phyloP scores from a whole-genome alignment of 1,140 invertebrate species.

The Lineus longissimus region DNA sequence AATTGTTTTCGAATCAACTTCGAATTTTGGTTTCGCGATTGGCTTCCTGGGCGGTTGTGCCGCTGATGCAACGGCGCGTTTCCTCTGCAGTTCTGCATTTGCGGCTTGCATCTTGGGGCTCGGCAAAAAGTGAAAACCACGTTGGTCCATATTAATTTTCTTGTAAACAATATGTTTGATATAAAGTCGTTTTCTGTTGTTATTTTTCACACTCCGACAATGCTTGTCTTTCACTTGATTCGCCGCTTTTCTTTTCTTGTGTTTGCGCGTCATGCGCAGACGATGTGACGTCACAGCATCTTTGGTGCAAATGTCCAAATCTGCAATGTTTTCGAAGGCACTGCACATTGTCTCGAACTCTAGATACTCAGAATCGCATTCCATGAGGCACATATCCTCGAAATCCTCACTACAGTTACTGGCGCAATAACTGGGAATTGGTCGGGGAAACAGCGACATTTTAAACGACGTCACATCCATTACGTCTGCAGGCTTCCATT shows the following conservation, averaged over 20 bases:
- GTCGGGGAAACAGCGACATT: conserved; percentile 30
- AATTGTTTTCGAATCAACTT: conserved; percentile 1
- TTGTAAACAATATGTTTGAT: conserved; percentile 39
- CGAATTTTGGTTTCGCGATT: conserved; percentile 11
- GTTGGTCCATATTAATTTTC: conserved; percentile 27
- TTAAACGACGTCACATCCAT: conserved; percentile 29
- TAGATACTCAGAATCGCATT: conserved; percentile 23
- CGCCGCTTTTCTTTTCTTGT: conserved; percentile 31
- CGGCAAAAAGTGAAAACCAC: conserved; percentile 17
- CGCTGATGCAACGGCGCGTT: conserved; percentile 10
- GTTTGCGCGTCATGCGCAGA: conserved; percentile 25
- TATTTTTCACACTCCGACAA: conserved; percentile 32
- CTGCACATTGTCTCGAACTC: conserved; percentile 11
- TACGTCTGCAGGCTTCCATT: conserved; percentile 29
- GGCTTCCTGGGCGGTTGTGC: conserved; percentile 4
- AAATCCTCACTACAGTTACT: conserved; percentile 14
- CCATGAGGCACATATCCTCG: conserved; percentile 12
- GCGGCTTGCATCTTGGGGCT: conserved; percentile 11
- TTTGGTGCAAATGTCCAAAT: conserved; percentile 16
- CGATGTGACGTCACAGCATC: conserved; percentile 18
- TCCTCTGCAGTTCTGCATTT: conserved; percentile 12
- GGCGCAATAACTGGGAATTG: conserved; percentile 4
- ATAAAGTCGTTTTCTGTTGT: conserved; percentile 33
- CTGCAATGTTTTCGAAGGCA: conserved; percentile 17
- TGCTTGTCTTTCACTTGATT: conserved; percentile 39